These are phyloP conservation scores for Psix sp. DNA, from an alignment of 1,140 invertebrate species.

Conservation along the genomic window DNA sequence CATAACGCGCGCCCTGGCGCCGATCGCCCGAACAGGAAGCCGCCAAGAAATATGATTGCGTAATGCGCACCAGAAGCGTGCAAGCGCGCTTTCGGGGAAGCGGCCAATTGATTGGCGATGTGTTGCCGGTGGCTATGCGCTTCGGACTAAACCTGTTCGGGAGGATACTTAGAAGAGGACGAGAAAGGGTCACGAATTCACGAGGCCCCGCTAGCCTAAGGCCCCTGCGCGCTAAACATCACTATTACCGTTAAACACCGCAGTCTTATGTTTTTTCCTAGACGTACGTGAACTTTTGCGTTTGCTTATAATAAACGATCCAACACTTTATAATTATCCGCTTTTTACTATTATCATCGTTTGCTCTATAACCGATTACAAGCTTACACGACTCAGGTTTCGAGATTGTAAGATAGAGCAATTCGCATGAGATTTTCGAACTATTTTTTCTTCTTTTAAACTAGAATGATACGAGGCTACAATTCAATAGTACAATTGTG, in stretches of 20 bases:
- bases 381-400: too few relatives aligned
- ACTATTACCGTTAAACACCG: slow-evolving; percentile 37
- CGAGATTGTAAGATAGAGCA: too few relatives aligned
- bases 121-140: slow-evolving; percentile 24
- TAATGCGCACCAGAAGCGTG: slow-evolving; percentile 50
- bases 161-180: slow-evolving; percentile 36
- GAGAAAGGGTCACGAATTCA: slow-evolving; percentile 44
- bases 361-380: too few relatives aligned
- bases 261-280: background rate
- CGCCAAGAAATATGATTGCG: slow-evolving; percentile 33
- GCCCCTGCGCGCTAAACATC: slow-evolving; percentile 31
- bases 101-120: slow-evolving; percentile 50
- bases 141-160: slow-evolving; percentile 15
- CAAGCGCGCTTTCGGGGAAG: slow-evolving; percentile 49
- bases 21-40: slow-evolving; percentile 29
- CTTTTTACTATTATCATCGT: too few relatives aligned
- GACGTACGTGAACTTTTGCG: slow-evolving; percentile 4
- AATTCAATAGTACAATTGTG: too few relatives aligned
- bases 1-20: slow-evolving; percentile 13
- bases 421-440: too few relatives aligned
- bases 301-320: slow-evolving; percentile 26
- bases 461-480: too few relatives aligned
- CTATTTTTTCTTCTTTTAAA: too few relatives aligned
- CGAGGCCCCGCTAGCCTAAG: slow-evolving; percentile 21
- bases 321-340: slow-evolving; percentile 34